Percentiles rank a stretch among this genome's conserved stretches.
Conservation (phyloP, 1,140 invertebrate genomes). For the Tetraneura akinire region DNA sequence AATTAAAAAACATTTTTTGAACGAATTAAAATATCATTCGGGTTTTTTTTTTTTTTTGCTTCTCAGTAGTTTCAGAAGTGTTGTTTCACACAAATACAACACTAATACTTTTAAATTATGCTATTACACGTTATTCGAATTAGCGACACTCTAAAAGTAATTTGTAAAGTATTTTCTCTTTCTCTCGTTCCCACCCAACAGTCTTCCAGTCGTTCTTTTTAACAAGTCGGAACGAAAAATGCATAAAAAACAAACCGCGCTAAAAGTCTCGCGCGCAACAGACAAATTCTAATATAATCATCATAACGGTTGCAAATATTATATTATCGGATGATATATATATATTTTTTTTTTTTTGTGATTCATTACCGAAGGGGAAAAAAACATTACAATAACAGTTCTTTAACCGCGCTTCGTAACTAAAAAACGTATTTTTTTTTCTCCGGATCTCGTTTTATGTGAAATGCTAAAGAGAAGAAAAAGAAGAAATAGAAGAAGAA, state of each 20-base stretch:
- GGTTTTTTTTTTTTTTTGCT: too few relatives aligned
- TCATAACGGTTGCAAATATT: background rate
- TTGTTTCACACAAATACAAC: background rate
- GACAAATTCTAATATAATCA: background rate
- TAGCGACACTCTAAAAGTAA: constrained; percentile 39
- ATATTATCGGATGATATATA: constrained; percentile 9
- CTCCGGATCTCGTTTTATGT: too few relatives aligned
- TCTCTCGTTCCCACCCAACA: too few relatives aligned
- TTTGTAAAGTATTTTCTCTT: constrained; percentile 14
- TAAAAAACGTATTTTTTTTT: background rate
- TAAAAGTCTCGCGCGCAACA: background rate
- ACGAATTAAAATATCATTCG: too few relatives aligned
- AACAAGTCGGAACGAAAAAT: background rate
- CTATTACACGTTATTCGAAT: constrained; percentile 21
- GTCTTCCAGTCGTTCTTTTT: too few relatives aligned
- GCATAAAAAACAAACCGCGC: constrained; percentile 17
- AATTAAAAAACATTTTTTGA: too few relatives aligned
- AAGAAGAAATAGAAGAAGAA: too few relatives aligned
- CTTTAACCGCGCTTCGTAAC: background rate
- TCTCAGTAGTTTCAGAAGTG: background rate
- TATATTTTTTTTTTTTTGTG: background rate
- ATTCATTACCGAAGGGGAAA: background rate
- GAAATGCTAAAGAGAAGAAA: too few relatives aligned
- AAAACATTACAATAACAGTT: background rate
- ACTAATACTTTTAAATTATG: constrained; percentile 36